These are phyloP conservation scores for Delia radicum DNA, from an alignment of 1,140 invertebrate genomes.

Conservation along the genomic window DNA sequence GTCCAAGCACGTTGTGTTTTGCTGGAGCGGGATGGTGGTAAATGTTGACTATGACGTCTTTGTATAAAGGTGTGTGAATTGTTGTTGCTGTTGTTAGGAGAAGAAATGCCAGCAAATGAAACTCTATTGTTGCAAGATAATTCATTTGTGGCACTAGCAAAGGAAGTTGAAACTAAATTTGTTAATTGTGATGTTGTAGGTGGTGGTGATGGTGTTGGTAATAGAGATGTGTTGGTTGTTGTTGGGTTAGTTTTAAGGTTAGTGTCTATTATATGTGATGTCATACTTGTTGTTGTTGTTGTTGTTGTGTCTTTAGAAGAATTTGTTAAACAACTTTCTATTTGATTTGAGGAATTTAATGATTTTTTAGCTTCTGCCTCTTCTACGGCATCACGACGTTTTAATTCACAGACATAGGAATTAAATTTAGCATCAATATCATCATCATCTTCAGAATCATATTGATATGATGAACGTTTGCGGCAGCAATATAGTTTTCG, in stretches of 20 bases:
- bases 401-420: constrained; percentile 53
- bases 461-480: constrained; percentile 31
- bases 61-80: not conserved
- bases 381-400: constrained; percentile 36
- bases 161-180: not conserved
- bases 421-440: constrained; percentile 57
- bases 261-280: constrained; percentile 1
- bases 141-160: not conserved
- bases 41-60: constrained; percentile 8
- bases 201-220: not conserved
- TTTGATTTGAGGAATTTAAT: no score
- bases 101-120: not conserved
- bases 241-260: not conserved
- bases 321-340: no score
- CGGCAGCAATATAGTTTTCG: not conserved
- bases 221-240: not conserved
- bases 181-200: not conserved
- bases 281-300: constrained; percentile 23
- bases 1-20: constrained; percentile 44
- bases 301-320: no score
- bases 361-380: not conserved
- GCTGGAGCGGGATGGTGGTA: not conserved
- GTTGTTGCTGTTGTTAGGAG: not conserved
- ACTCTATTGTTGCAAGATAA: not conserved
- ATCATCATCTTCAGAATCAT: constrained; percentile 52